Evolutionary conservation across 35 echinoderm and acorn worm genomes (phyloP).

Genomic region (Apostichopus californicus): DNA sequence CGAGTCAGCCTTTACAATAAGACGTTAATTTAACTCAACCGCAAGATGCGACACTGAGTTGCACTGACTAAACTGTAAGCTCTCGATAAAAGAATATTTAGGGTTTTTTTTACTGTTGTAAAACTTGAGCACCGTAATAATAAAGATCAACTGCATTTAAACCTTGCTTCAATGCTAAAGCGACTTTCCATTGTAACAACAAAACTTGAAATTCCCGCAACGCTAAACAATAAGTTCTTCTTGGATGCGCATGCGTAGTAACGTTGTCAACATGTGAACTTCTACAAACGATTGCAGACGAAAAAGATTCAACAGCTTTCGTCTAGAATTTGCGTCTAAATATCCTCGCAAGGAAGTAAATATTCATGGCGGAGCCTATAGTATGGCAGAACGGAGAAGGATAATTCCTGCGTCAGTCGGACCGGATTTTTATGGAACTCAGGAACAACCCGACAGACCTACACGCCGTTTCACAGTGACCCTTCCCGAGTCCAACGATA

Average conservation of each 20-base stretch:
- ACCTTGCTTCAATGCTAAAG: too few relatives aligned
- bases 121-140: too few relatives aligned
- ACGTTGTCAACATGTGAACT: conserved; percentile 81
- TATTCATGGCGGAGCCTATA: conserved; percentile 48
- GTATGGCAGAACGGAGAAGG: conserved; percentile 98
- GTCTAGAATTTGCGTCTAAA: conserved; percentile 50
- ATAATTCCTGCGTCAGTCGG: conserved; percentile 97
- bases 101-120: too few relatives aligned
- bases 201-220: conserved; percentile 49
- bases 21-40: too few relatives aligned
- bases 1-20: too few relatives aligned
- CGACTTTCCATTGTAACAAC: neutral
- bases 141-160: too few relatives aligned
- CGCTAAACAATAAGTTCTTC: conserved; percentile 46
- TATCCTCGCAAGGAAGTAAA: conserved; percentile 43
- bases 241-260: conserved; percentile 72
- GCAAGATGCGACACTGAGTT: too few relatives aligned
- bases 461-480: conserved; percentile 79
- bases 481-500: conserved; percentile 87
- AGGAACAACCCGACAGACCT: conserved; percentile 72
- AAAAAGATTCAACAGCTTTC: conserved; percentile 49
- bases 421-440: conserved; percentile 74
- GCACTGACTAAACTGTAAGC: too few relatives aligned
- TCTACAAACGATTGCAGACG: conserved; percentile 22
- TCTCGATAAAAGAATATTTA: too few relatives aligned